Conservation (phyloP, 1,140 invertebrate genomes). For the Bombus impatiens region DNA sequence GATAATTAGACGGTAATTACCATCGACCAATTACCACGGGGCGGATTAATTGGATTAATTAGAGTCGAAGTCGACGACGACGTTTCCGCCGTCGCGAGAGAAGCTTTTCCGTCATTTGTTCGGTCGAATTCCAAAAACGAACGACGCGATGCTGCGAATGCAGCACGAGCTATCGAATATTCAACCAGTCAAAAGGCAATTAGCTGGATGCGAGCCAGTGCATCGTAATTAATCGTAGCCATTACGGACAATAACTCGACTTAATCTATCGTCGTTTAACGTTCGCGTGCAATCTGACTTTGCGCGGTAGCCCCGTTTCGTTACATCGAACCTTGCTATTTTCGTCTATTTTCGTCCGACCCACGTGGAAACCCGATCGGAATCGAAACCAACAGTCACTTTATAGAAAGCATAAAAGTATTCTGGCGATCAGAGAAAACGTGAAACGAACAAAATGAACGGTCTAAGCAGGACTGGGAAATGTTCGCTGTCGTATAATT, state of each 20-base stretch:
- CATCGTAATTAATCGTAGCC: constrained; percentile 27
- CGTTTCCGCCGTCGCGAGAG: constrained; percentile 3
- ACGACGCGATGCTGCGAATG: background rate
- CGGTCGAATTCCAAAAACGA: constrained; percentile 16
- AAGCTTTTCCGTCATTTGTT: constrained; percentile 14
- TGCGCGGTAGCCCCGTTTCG: too few relatives aligned
- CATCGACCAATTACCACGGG: constrained; percentile 41
- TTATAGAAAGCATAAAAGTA: too few relatives aligned
- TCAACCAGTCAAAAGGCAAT: constrained; percentile 6
- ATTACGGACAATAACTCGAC: background rate
- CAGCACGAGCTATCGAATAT: background rate
- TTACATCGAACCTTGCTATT: too few relatives aligned
- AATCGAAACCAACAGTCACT: background rate
- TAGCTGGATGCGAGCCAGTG: constrained; percentile 13
- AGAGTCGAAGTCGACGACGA: constrained; percentile 29
- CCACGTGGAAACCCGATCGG: constrained; percentile 4
- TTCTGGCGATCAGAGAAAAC: too few relatives aligned
- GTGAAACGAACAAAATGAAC: too few relatives aligned
- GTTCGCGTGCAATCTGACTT: background rate
- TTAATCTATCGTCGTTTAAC: background rate
- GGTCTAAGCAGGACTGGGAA: too few relatives aligned
- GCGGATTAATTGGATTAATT: constrained; percentile 71
- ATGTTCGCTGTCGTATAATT: too few relatives aligned
- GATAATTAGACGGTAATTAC: constrained; percentile 65
- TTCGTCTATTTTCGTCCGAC: constrained; percentile 33